Evolutionary conservation across 2,797 vertebrate species (phyloP), one percentile per base, ranked within the genome.

Genomic region (Parauchenoglanis ngamensis): DNA sequence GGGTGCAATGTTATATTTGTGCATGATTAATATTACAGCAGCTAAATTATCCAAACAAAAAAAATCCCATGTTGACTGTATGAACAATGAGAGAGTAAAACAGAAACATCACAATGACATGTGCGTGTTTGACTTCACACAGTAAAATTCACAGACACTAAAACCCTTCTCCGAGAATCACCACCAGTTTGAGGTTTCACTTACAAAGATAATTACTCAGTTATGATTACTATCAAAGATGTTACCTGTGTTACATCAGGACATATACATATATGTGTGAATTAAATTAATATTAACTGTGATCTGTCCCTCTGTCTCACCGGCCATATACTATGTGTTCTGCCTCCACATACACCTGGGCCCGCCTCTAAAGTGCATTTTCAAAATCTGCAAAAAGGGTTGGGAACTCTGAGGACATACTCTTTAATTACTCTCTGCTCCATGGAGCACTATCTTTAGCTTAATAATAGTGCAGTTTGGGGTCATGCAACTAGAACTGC

Each of bases 381-480:
- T 77, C 21, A 52, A 46, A 15, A 28, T 46, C 44, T 46, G 40
- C 40, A 25, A 11, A 73, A 6, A 73, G 40, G 21, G 31, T 31
- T 4, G 25, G 2, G 75, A 56, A 78, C 10, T 8, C 49, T 6
- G 11, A 56, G 25, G 49, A 28, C 49, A 77, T 19, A 56, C n/a
- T 77, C 46, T 77, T 77, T 77, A 52, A 77, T 77, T 77, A 77
- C 49, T 31, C 25, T 28, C 49, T n/a, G 75, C 25, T 54, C 49
- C 75, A 40, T 28, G n/a, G 12, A 77, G 73, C 23, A 25, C 19
- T 25, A 44, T 73, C 23, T 73, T 23, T 73, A 28, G 49, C 75
- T 15, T 77, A 70, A 70, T 70, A 75, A 75, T 46, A 23, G 72
- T n/a, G 72, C 25, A n/a, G 72, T 76, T 52, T 70, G 23, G 12